These are phyloP conservation scores for Myocastor coypus DNA, from an alignment of 2,113 vertebrate genomes.

Conservation along the genomic window DNA sequence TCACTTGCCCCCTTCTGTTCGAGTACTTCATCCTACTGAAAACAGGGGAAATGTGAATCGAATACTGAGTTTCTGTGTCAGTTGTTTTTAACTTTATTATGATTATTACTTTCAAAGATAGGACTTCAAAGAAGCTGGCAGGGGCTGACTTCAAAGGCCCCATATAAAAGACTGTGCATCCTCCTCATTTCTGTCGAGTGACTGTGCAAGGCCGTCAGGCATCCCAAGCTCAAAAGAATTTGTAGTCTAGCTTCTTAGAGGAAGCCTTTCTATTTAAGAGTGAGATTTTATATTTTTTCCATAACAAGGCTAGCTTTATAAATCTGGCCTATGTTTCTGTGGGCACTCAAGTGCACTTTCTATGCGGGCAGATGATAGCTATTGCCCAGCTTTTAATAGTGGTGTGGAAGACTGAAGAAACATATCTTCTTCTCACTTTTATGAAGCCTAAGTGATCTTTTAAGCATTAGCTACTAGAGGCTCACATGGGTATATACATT, in stretches of 20 bases:
- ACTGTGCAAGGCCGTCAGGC: neutral
- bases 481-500: neutral
- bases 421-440: neutral
- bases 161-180: neutral
- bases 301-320: constrained; percentile 11
- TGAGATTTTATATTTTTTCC: constrained; percentile 16
- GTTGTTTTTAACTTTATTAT: constrained; percentile 43
- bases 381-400: neutral
- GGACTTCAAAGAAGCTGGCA: constrained; percentile 46
- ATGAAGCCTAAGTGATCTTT: neutral
- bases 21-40: neutral
- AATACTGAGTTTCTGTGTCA: neutral
- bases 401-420: neutral
- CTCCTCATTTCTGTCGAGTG: neutral
- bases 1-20: neutral
- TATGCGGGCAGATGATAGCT: neutral
- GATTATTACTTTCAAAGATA: constrained; percentile 41
- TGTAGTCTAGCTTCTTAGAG: constrained; percentile 21
- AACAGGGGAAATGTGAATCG: neutral
- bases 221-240: neutral
- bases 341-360: neutral
- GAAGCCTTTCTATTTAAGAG: constrained; percentile 12
- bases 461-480: neutral
- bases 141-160: constrained; percentile 31
- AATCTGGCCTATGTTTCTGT: neutral